These are phyloP conservation scores for Synergus umbraculus DNA, from an alignment of 2,888 invertebrate species.

Conservation along the genomic window DNA sequence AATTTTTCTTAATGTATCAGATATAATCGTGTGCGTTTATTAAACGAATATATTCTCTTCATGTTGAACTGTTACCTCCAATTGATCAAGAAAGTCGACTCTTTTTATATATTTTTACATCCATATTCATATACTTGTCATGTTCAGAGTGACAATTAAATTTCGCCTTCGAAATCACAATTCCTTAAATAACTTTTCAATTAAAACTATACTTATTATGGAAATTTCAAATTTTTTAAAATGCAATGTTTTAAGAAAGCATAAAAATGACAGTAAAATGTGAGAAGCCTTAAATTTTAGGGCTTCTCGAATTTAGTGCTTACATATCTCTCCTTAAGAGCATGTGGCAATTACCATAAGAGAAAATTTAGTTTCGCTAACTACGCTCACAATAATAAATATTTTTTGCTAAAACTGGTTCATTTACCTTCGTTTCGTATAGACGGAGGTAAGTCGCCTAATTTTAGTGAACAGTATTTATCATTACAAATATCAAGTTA, in stretches of 20 bases:
- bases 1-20: neutral
- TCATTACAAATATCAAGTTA: no score
- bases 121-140: neutral
- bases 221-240: neutral
- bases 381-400: no score
- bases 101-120: slow-evolving; percentile 14
- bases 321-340: neutral
- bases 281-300: neutral
- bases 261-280: neutral
- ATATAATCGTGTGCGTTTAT: no score
- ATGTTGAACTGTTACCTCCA: neutral
- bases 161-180: slow-evolving; percentile 2
- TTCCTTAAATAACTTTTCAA: neutral
- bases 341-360: no score
- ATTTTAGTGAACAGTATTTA: no score
- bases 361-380: no score
- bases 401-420: no score
- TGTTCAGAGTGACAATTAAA: slow-evolving; percentile 12
- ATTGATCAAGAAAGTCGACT: neutral
- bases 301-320: neutral
- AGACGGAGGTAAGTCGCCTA: no score
- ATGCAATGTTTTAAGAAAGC: neutral
- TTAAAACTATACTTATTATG: neutral
- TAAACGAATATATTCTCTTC: neutral
- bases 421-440: no score